These are phyloP conservation scores for Gadopsis marmoratus DNA, from an alignment of 2,797 vertebrate species.

Conservation along the genomic window DNA sequence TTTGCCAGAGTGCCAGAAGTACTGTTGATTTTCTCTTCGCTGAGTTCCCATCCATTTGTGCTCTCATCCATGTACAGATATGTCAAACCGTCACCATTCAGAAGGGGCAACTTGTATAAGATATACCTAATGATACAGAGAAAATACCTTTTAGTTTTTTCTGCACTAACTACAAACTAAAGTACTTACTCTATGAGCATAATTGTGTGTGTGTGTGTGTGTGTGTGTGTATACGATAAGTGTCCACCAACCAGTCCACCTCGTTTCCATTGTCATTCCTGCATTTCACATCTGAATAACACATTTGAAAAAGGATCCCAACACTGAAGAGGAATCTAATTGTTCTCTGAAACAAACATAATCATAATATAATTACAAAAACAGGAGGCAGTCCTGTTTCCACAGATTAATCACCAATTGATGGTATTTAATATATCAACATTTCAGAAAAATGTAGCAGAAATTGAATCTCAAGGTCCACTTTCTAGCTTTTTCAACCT, in stretches of 20 bases:
- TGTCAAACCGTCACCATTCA: neutral
- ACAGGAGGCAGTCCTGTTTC: neutral
- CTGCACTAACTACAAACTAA: too few species aligned
- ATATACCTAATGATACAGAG: constrained; percentile 64
- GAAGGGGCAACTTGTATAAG: constrained; percentile 65
- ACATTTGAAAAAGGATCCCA: constrained; percentile 30
- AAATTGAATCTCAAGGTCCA: too few species aligned
- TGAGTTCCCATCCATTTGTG: constrained; percentile 52
- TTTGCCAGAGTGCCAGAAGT: constrained; percentile 44
- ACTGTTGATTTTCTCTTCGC: constrained; percentile 36
- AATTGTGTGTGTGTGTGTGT: too few species aligned
- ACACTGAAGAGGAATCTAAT: constrained; percentile 28
- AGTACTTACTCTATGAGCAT: too few species aligned
- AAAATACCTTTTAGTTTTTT: too few species aligned
- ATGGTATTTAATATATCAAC: neutral
- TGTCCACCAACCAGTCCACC: constrained; percentile 71
- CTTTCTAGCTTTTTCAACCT: too few species aligned
- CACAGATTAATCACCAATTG: neutral
- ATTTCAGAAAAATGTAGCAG: neutral
- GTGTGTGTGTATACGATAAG: neutral
- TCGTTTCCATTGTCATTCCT: constrained; percentile 38
- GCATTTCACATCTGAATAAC: constrained; percentile 62
- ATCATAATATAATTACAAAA: neutral
- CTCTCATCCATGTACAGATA: constrained; percentile 75
- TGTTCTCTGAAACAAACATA: constrained; percentile 50